Evolutionary conservation across 2,113 vertebrate species (phyloP).

Genomic region (Grammomys dolichurus): DNA sequence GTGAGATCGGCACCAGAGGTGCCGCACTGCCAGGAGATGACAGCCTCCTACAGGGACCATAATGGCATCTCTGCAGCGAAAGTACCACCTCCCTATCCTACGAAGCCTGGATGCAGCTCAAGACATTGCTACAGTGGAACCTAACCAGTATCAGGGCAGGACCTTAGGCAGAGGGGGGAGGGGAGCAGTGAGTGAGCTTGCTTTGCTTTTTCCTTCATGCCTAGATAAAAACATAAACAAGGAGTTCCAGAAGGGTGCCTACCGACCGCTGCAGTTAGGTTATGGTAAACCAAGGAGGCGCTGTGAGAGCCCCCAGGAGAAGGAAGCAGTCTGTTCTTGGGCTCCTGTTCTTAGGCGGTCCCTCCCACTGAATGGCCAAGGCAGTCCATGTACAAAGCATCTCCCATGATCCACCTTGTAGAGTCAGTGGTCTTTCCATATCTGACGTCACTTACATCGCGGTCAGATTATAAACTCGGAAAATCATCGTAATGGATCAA

Average conservation of each 20-base stretch:
- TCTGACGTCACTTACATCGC: neutral
- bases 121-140: constrained; percentile 7
- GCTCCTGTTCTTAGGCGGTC: neutral
- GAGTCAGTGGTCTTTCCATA: neutral
- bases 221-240: constrained; percentile 52
- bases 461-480: constrained; percentile 48
- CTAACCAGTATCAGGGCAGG: constrained; percentile 18
- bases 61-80: constrained; percentile 69
- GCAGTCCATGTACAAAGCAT: neutral
- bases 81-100: constrained; percentile 60
- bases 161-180: neutral
- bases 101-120: constrained; percentile 53
- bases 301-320: neutral
- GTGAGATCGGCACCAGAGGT: constrained; percentile 63
- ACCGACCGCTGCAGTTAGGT: neutral
- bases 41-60: constrained; percentile 61
- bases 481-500: constrained; percentile 35
- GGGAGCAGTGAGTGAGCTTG: neutral
- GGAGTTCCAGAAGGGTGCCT: neutral
- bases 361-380: neutral
- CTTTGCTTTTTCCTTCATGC: constrained; percentile 1
- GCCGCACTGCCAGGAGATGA: constrained; percentile 61
- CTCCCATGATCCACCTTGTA: neutral
- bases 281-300: neutral
- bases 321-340: neutral